Percentiles rank a stretch among this genome's conserved stretches.
These are phyloP conservation scores for Subacronicta megacephala DNA, from an alignment of 2,888 invertebrate genomes.

Conservation along the genomic window DNA sequence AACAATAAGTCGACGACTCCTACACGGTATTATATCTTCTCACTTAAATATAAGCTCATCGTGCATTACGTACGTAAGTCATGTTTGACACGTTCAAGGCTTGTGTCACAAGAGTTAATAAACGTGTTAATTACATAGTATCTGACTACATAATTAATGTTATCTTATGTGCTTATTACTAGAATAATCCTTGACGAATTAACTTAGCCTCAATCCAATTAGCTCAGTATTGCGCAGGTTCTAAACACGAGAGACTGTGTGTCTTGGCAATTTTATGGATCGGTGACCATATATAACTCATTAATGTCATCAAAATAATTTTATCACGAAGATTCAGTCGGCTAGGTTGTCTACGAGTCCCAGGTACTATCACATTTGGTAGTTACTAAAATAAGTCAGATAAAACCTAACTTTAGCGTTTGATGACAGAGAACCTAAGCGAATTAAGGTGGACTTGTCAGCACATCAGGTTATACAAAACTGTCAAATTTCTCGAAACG, in stretches of 20 bases:
- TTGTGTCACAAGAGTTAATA: background rate
- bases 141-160: background rate
- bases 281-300: too few relatives aligned
- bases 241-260: background rate
- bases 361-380: too few relatives aligned
- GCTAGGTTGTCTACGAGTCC: too few relatives aligned
- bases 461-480: too few relatives aligned
- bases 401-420: too few relatives aligned
- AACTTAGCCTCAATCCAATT: constrained; percentile 1
- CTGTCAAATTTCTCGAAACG: too few relatives aligned
- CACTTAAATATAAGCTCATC: background rate
- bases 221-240: background rate
- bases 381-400: too few relatives aligned
- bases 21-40: background rate
- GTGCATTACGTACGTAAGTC: background rate
- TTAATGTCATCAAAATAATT: too few relatives aligned
- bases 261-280: too few relatives aligned
- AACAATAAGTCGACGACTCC: background rate
- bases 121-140: background rate
- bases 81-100: background rate
- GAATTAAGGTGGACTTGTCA: too few relatives aligned
- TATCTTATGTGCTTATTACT: constrained; percentile 1
- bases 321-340: too few relatives aligned
- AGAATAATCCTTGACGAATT: constrained; percentile 1
- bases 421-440: too few relatives aligned